Conservation (phyloP, 1,140 invertebrate genomes). For the Hormaphis cornu region DNA sequence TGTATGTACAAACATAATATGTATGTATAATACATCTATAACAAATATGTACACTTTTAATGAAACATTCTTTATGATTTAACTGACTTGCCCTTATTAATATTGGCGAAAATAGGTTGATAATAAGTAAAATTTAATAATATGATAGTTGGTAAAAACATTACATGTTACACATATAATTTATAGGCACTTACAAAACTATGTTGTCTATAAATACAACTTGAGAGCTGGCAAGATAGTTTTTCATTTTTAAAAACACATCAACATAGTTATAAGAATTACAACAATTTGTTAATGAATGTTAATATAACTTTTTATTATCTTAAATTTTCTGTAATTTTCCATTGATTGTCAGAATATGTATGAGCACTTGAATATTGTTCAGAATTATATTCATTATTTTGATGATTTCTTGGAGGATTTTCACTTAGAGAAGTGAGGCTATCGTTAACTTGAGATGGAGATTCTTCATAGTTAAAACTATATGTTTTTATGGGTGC, state of each 20-base stretch:
- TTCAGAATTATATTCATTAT: slow-evolving; percentile 4
- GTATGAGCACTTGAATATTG: not conserved
- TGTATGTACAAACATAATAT: not conserved
- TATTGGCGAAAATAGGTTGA: not conserved
- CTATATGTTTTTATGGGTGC: slow-evolving; percentile 35
- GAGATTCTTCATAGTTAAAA: slow-evolving; percentile 32
- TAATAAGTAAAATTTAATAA: not conserved
- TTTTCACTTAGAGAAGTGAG: not conserved
- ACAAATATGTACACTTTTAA: not conserved
- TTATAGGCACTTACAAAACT: no score
- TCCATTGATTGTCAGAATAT: slow-evolving; percentile 23
- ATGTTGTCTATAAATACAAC: not conserved
- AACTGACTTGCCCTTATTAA: not conserved
- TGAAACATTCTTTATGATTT: not conserved
- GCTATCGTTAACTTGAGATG: slow-evolving; percentile 6
- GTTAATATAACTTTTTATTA: not conserved
- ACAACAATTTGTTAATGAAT: not conserved
- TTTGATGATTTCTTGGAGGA: slow-evolving; percentile 19
- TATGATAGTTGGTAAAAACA: not conserved
- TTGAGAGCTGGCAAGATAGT: not conserved
- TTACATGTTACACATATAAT: no score
- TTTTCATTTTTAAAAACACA: not conserved
- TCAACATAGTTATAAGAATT: not conserved
- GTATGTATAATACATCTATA: not conserved
- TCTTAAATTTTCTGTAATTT: slow-evolving; percentile 8